phyloP scores from a whole-genome alignment of 30 jellyfish, hydroid and myxozoan species.

The Sanderia malayensis region DNA sequence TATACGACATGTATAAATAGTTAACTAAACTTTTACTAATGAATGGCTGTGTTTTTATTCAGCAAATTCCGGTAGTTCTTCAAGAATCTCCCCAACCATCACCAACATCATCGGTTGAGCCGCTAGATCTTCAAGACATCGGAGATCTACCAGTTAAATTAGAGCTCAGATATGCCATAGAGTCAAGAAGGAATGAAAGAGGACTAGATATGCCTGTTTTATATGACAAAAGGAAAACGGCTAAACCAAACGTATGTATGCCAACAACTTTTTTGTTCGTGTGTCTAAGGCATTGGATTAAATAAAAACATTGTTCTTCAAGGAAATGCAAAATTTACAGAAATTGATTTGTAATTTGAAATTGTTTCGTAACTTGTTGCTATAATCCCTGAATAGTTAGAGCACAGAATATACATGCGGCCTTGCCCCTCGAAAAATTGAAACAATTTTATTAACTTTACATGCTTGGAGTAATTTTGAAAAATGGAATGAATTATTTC shows the following conservation, averaged over 20 bases:
- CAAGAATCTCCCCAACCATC: conserved; percentile 65
- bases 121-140: conserved; percentile 58
- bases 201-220: conserved; percentile 92
- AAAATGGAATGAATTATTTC: no score
- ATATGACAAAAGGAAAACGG: conserved; percentile 38
- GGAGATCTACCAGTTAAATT: conserved; percentile 94
- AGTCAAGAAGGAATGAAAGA: conserved; percentile 84
- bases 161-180: conserved; percentile 93
- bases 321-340: neutral
- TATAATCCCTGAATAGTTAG: neutral
- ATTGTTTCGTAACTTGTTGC: neutral
- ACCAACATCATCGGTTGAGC: conserved; percentile 57
- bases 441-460: no score
- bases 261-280: no score
- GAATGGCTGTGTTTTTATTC: neutral
- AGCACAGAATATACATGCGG: neutral
- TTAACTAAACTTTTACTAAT: neutral
- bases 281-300: neutral
- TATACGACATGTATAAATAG: neutral
- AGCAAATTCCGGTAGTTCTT: conserved; percentile 52
- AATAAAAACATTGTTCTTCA: neutral
- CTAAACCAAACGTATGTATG: conserved; percentile 49
- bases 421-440: no score
- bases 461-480: no score
- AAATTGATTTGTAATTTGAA: neutral